phyloP scores from a whole-genome alignment of 1,140 invertebrate genomes.

The Drosophila punjabiensis region DNA sequence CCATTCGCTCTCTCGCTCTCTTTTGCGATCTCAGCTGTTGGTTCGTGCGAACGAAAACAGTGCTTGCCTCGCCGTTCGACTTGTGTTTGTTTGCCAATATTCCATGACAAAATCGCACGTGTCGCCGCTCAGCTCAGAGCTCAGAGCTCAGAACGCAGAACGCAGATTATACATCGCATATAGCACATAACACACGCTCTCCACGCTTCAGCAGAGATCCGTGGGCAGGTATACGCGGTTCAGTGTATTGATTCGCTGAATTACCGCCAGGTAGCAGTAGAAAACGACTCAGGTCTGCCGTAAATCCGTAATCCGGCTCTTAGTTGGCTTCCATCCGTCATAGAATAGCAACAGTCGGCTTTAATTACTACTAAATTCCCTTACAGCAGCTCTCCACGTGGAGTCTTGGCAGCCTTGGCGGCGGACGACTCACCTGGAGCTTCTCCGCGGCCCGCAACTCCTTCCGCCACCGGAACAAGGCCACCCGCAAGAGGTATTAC shows the following conservation, averaged over 20 bases:
- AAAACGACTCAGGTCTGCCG: constrained; percentile 15
- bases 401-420: constrained; percentile 70
- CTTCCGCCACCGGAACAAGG: constrained; percentile 67
- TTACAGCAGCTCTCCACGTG: constrained; percentile 63
- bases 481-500: constrained; percentile 61
- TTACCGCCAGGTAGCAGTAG: not conserved
- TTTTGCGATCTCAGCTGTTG: constrained; percentile 44
- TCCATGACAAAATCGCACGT: constrained; percentile 49
- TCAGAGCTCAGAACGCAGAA: constrained; percentile 10
- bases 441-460: constrained; percentile 62
- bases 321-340: constrained; percentile 3
- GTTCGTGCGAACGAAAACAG: constrained; percentile 6
- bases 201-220: constrained; percentile 29
- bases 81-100: constrained; percentile 46
- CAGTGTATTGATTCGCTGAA: constrained; percentile 1
- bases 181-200: not conserved
- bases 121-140: constrained; percentile 34
- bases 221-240: constrained; percentile 1
- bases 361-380: not conserved
- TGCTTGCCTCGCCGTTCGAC: not conserved
- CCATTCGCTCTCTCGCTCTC: constrained; percentile 43
- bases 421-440: constrained; percentile 71
- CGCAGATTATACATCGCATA: constrained; percentile 11
- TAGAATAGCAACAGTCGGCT: too few relatives aligned
- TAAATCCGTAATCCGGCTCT: constrained; percentile 12